Evolutionary conservation across 2,113 vertebrate genomes (phyloP).

Genomic region (Ophthalmolycus amberensis): DNA sequence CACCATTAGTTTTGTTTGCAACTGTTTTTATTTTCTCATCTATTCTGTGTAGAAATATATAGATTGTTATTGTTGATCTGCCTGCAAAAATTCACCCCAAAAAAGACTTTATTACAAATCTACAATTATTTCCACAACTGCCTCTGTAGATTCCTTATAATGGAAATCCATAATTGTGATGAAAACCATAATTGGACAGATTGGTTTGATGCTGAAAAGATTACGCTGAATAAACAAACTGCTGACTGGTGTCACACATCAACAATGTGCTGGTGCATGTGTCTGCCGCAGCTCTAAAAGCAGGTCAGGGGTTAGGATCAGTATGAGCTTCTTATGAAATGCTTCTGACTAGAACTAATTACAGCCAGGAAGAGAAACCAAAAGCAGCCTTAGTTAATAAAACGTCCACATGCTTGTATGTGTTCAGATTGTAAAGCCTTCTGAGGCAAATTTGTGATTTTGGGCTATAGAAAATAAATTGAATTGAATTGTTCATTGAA

Average conservation of each 20-base stretch:
- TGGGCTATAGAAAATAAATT: neutral
- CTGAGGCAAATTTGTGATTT: neutral
- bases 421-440: too few species aligned
- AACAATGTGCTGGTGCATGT: neutral
- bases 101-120: constrained; percentile 19
- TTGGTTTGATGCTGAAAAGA: constrained; percentile 8
- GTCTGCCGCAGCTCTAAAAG: neutral
- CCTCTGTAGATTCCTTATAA: constrained; percentile 3
- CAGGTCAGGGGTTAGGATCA: neutral
- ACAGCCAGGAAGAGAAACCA: constrained; percentile 11
- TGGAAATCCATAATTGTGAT: constrained; percentile 19
- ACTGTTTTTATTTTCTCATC: neutral
- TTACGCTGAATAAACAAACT: neutral
- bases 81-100: neutral
- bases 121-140: neutral
- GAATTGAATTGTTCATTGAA: constrained; percentile 6
- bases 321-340: neutral
- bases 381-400: constrained; percentile 20
- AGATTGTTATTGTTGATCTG: constrained; percentile 8
- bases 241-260: neutral
- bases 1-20: neutral
- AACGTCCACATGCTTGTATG: constrained; percentile 19
- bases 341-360: constrained; percentile 25
- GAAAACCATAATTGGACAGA: neutral
- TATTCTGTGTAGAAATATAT: neutral